A percentile compares a stretch with the other conserved stretches of the same genome.
phyloP scores from a whole-genome alignment of 2,113 vertebrate species.

The Seriola aureovittata region DNA sequence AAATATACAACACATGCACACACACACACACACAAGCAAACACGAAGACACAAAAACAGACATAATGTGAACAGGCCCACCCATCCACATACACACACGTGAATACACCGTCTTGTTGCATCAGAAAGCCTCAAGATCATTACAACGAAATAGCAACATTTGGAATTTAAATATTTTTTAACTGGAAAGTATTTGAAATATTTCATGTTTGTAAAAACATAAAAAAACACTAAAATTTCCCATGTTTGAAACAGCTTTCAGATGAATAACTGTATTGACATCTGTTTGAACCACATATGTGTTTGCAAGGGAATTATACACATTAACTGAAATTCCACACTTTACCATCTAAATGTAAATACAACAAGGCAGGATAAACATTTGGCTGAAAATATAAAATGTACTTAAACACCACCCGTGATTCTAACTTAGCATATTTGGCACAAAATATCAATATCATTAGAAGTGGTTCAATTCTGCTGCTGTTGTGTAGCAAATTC shows the following conservation, averaged over 20 bases:
- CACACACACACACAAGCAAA: background rate
- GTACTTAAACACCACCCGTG: background rate
- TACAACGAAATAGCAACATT: background rate
- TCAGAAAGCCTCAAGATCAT: background rate
- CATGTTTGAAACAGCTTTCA: background rate
- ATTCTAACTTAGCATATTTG: background rate
- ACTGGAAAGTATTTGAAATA: background rate
- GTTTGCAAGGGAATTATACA: background rate
- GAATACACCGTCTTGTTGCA: background rate
- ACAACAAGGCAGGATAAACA: background rate
- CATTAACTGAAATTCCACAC: background rate
- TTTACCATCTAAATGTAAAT: conserved; percentile 4
- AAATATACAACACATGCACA: background rate
- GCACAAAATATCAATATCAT: background rate
- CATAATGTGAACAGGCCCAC: background rate
- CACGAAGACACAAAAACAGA: conserved; percentile 18
- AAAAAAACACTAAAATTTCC: background rate
- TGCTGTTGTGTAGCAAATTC: background rate
- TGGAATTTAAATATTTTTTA: background rate
- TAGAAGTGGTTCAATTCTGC: background rate
- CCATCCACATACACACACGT: background rate
- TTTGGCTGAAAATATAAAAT: background rate
- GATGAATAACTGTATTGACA: background rate
- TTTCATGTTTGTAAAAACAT: background rate
- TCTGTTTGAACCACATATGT: background rate